A percentile compares a stretch with the other conserved stretches of the same genome.
Evolutionary conservation across 2,113 vertebrate genomes (phyloP).

Genomic region (Scortum barcoo): DNA sequence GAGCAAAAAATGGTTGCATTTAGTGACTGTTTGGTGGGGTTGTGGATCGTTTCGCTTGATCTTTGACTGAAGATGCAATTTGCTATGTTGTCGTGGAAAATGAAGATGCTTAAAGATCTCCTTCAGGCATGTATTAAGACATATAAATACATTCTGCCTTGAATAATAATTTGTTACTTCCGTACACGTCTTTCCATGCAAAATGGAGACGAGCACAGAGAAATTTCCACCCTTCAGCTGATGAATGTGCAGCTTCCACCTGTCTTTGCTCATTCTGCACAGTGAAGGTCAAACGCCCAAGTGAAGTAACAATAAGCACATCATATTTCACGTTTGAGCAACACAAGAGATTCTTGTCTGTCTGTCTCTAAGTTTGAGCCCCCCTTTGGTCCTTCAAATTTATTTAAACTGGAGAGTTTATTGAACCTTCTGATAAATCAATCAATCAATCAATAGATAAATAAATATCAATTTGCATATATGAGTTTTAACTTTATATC

Average conservation of each 20-base stretch:
- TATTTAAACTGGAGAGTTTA: no score
- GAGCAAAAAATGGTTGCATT: not conserved
- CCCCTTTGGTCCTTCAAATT: no score
- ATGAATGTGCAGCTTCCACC: not conserved
- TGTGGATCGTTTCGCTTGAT: not conserved
- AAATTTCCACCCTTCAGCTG: not conserved
- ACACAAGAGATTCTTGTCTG: no score
- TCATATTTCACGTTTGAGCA: not conserved
- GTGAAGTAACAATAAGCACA: not conserved
- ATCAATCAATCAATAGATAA: no score
- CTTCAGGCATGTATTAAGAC: not conserved
- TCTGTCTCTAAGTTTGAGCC: not conserved
- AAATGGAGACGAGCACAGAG: not conserved
- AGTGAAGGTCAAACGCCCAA: constrained; percentile 4
- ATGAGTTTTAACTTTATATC: no score
- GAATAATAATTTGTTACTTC: not conserved
- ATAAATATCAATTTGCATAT: no score
- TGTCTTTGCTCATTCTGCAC: not conserved
- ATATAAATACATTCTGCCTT: no score
- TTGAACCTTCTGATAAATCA: no score
- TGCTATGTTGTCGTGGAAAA: not conserved
- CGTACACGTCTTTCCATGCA: not conserved
- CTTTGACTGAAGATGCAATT: not conserved
- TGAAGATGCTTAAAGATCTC: not conserved
- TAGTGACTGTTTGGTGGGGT: not conserved